Conservation (phyloP, 2,797 vertebrate genomes). For the Xyrichtys novacula region DNA sequence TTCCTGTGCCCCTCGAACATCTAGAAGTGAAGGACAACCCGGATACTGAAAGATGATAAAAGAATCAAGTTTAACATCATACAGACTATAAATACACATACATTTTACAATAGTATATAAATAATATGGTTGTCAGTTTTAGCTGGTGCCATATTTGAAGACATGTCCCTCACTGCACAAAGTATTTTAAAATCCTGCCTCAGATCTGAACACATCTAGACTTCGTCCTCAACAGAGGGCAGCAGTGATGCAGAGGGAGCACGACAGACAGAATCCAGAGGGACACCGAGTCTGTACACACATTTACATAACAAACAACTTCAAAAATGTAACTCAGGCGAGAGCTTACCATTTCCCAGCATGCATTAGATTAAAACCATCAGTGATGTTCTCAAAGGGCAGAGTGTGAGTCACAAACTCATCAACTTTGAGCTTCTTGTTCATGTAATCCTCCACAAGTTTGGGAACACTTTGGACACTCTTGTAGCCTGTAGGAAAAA, state of each 20-base stretch:
- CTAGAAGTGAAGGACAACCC: conserved; percentile 60
- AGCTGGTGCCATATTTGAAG: neutral
- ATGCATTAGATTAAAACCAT: conserved; percentile 92
- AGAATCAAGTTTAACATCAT: neutral
- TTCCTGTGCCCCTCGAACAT: conserved; percentile 6
- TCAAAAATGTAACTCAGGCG: neutral
- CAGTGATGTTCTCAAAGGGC: conserved; percentile 88
- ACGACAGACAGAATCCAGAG: neutral
- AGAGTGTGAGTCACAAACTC: conserved; percentile 92
- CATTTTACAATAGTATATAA: too few species aligned
- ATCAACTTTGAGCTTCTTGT: conserved; percentile 92
- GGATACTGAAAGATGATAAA: conserved; percentile 48
- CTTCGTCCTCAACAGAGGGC: conserved; percentile 48
- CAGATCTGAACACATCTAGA: neutral
- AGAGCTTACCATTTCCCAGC: conserved; percentile 79
- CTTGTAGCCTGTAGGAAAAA: conserved; percentile 91
- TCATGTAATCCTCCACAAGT: conserved; percentile 92
- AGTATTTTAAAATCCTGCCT: conserved; percentile 5
- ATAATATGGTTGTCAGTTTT: neutral
- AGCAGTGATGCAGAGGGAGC: conserved; percentile 17
- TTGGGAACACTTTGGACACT: conserved; percentile 91
- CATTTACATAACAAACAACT: conserved; percentile 29
- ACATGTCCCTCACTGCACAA: neutral
- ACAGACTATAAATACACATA: neutral
- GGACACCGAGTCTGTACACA: neutral